phyloP scores from a whole-genome alignment of 2,888 invertebrate genomes.

The Dimorphilus gyrociliatus region DNA sequence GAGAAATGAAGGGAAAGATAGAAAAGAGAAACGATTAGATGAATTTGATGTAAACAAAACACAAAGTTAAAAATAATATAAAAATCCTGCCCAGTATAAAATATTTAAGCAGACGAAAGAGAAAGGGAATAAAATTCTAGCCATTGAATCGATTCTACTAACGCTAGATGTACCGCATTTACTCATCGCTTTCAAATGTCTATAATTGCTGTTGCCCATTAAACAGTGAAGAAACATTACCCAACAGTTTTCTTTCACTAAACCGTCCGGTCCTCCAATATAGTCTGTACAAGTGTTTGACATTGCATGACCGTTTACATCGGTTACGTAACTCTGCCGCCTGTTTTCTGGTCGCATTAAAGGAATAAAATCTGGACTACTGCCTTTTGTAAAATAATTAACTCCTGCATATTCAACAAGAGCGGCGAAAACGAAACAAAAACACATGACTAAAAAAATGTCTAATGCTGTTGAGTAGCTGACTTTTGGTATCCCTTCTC shows the following conservation, averaged over 20 bases:
- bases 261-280: not conserved
- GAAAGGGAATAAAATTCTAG: slow-evolving; percentile 13
- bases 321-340: slow-evolving; percentile 3
- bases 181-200: slow-evolving; percentile 7
- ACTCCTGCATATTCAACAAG: slow-evolving; percentile 17
- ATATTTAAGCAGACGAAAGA: slow-evolving; percentile 12
- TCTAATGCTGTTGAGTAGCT: slow-evolving; percentile 17
- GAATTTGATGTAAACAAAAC: too few relatives aligned
- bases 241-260: slow-evolving; percentile 10
- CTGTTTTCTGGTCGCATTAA: slow-evolving; percentile 1
- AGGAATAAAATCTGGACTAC: too few relatives aligned
- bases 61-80: slow-evolving; percentile 11
- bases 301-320: too few relatives aligned
- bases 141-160: slow-evolving; percentile 11
- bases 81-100: slow-evolving; percentile 13
- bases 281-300: too few relatives aligned
- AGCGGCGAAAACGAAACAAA: slow-evolving; percentile 17
- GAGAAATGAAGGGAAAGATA: too few relatives aligned
- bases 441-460: slow-evolving; percentile 15
- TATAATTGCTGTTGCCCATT: slow-evolving; percentile 10
- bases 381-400: slow-evolving; percentile 16
- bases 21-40: too few relatives aligned
- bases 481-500: slow-evolving; percentile 50
- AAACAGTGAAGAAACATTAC: slow-evolving; percentile 13
- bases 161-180: slow-evolving; percentile 10